These are phyloP conservation scores for Augiades crinisus DNA, from an alignment of 2,888 invertebrate genomes.

Conservation along the genomic window DNA sequence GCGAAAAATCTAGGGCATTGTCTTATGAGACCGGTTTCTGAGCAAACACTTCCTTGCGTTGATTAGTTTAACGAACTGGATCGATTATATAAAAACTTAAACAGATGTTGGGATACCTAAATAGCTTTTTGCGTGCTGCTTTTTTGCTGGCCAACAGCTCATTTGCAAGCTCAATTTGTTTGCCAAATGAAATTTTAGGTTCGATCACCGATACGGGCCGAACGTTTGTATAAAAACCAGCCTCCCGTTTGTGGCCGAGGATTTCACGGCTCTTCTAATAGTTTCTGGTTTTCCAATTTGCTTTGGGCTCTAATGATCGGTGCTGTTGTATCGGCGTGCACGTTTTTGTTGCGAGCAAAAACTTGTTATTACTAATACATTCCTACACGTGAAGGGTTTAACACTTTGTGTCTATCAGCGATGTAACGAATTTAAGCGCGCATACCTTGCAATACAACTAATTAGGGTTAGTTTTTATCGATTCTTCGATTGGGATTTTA, in stretches of 20 bases:
- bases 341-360: constrained; percentile 17
- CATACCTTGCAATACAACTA: neutral
- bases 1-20: constrained; percentile 20
- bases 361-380: constrained; percentile 20
- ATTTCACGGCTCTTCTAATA: constrained; percentile 20
- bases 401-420: constrained; percentile 12
- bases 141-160: constrained; percentile 20
- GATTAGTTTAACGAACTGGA: constrained; percentile 25
- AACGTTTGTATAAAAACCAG: constrained; percentile 10
- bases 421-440: neutral
- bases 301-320: constrained; percentile 19
- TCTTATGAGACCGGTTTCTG: constrained; percentile 16
- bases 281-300: constrained; percentile 26
- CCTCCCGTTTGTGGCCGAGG: constrained; percentile 1
- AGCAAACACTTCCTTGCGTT: constrained; percentile 16
- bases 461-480: neutral
- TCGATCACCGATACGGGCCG: constrained; percentile 21
- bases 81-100: constrained; percentile 23
- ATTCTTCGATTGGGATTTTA: neutral
- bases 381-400: constrained; percentile 17
- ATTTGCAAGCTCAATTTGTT: constrained; percentile 28
- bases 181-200: constrained; percentile 26
- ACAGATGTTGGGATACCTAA: constrained; percentile 25
- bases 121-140: constrained; percentile 13
- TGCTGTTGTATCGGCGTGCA: constrained; percentile 8